Evolutionary conservation across 2,797 vertebrate genomes (phyloP).

Genomic region (Melanotaenia nigrans): DNA sequence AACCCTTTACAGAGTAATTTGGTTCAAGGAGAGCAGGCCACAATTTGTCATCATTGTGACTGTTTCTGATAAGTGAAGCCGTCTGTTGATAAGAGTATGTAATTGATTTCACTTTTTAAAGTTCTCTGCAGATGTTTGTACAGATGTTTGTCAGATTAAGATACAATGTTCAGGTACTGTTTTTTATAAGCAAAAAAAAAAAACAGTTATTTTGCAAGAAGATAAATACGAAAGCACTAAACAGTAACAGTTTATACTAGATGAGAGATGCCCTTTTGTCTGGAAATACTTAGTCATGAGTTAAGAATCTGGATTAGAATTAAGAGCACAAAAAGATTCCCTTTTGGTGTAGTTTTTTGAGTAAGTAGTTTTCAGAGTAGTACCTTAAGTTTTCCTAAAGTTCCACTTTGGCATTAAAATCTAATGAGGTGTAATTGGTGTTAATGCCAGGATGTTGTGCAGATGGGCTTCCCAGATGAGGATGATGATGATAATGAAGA

Average conservation of each 20-base stretch:
- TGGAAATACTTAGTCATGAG: not conserved
- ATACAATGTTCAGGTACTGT: no score
- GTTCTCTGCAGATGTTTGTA: no score
- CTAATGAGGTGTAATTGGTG: constrained; percentile 68
- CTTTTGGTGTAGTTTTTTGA: not conserved
- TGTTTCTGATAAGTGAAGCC: not conserved
- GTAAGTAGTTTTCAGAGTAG: not conserved
- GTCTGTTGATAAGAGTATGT: not conserved
- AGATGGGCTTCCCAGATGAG: constrained; percentile 96
- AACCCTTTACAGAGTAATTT: not conserved
- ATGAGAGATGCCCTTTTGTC: not conserved
- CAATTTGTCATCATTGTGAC: not conserved
- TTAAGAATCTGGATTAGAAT: not conserved
- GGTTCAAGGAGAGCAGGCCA: not conserved
- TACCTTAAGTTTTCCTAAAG: not conserved
- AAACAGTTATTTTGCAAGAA: not conserved
- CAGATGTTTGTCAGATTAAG: no score
- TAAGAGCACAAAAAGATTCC: not conserved
- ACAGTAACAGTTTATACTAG: not conserved
- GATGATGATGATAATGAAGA: constrained; percentile 84
- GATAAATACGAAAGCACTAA: not conserved
- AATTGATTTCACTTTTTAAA: not conserved
- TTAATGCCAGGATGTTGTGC: constrained; percentile 83
- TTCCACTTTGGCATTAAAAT: constrained; percentile 30
- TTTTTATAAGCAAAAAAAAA: no score